Percentiles rank a stretch among this genome's conserved stretches.
Evolutionary conservation across 2,797 vertebrate genomes (phyloP).

Genomic region (Pipistrellus nathusii): DNA sequence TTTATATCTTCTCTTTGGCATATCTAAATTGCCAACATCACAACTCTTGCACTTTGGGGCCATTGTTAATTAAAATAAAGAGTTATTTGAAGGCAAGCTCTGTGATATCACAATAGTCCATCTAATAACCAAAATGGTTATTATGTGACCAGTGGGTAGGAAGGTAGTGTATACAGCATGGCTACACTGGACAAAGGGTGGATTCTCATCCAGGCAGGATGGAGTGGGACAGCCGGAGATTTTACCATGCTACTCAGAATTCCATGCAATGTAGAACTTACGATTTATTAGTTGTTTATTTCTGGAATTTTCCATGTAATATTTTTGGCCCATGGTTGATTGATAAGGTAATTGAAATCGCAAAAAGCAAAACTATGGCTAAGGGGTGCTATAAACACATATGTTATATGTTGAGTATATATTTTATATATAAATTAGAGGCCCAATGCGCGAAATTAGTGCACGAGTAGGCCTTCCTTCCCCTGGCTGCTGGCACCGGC

Average conservation of each 20-base stretch:
- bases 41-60: neutral
- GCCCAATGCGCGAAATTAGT: too few species aligned
- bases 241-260: neutral
- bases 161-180: neutral
- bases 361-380: neutral
- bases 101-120: neutral
- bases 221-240: neutral
- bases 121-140: neutral
- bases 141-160: neutral
- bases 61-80: neutral
- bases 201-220: neutral
- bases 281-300: neutral
- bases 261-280: neutral
- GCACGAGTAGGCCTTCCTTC: too few species aligned
- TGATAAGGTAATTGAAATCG: neutral
- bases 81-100: neutral
- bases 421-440: neutral
- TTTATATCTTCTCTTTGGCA: neutral
- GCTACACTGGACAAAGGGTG: neutral
- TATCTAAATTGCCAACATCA: neutral
- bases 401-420: neutral
- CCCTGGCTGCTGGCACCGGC: too few species aligned
- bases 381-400: neutral
- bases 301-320: neutral
- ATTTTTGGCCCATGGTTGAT: neutral